Conservation (phyloP, 1,140 invertebrate species). For the Euglossa dilemma region DNA sequence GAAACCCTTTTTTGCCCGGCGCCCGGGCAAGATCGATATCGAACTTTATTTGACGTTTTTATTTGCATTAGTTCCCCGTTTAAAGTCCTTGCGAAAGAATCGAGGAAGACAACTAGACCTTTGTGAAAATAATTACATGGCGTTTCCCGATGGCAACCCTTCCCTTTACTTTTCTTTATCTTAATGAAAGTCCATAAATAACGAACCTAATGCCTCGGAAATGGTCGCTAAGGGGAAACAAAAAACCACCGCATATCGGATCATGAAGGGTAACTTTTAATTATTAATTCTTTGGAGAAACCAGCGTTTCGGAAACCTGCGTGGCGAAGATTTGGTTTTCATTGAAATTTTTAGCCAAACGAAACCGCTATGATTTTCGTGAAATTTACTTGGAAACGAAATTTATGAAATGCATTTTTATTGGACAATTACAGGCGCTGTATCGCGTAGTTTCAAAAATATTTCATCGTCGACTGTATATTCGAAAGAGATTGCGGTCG, state of each 20-base stretch:
- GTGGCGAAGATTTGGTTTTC: neutral
- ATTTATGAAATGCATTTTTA: no score
- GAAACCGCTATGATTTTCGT: neutral
- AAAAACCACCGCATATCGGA: constrained; percentile 71
- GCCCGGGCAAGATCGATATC: constrained; percentile 77
- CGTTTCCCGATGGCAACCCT: constrained; percentile 79
- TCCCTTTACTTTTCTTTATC: constrained; percentile 79
- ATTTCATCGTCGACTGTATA: no score
- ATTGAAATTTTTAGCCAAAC: neutral
- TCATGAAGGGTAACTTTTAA: constrained; percentile 58
- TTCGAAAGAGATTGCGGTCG: no score
- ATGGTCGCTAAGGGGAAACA: constrained; percentile 61
- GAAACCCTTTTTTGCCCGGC: neutral
- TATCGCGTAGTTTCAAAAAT: no score
- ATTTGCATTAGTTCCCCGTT: constrained; percentile 76
- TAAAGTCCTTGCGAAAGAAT: constrained; percentile 50
- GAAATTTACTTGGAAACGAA: no score
- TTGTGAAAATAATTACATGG: constrained; percentile 80
- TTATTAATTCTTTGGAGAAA: constrained; percentile 65
- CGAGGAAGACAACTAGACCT: constrained; percentile 51
- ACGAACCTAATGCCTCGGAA: constrained; percentile 80
- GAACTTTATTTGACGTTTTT: constrained; percentile 80
- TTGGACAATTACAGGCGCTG: no score
- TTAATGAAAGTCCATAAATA: constrained; percentile 83
- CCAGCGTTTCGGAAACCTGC: neutral